Base-by-base conservation (phyloP, 2,888 invertebrate genomes). In the Choristoneura rosaceana region DNA sequence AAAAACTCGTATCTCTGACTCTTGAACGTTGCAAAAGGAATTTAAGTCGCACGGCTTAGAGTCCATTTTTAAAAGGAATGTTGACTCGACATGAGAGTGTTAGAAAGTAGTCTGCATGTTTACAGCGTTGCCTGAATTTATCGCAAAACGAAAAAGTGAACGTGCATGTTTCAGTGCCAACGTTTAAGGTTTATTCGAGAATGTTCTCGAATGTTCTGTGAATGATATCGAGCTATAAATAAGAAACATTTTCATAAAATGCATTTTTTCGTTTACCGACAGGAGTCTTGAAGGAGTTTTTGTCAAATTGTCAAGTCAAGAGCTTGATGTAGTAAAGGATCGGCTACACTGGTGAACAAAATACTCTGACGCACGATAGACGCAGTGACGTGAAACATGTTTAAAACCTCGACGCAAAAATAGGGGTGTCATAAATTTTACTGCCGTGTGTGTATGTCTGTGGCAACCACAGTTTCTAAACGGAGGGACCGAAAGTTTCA, bases 101-200 rank as follows among this genome's bases (percentile, higher is more conserved):
- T 10, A 25, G 17, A 52, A 52, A 41, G 7, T 62, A 25, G 14
- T 43, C 17, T 47, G 52, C 52, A 70, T 66, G 33, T 71, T 66
- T 71, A 67, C 65, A 66, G 55, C 61, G 14, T 14, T 45, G 4
- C 12, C 4, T 3, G 66, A 61, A 71, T 71, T 71, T 71, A 71
- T 71, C 10, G 71, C 55, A n/a, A 45, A 62, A 52, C 41, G 17
- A 33, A 62, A 45, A 67, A 55, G 61, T 38, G 15, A 52, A 61
- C 61, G 15, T 62, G 43, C 62, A 62, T 62, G 17, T 41, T 61
- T 71, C 66, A n/a, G 55, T 25, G 47, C 25, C 12, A 68, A 61
- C 38, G 38, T 55, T 62, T 62, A 55, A 55, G 55, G 55, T 55
- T 55, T 55, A 55, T 55, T 55, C 5, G 55, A 25, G 55, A 55